These are phyloP conservation scores for Glyptemys insculpta DNA, from an alignment of 2,797 vertebrate species.

Conservation along the genomic window DNA sequence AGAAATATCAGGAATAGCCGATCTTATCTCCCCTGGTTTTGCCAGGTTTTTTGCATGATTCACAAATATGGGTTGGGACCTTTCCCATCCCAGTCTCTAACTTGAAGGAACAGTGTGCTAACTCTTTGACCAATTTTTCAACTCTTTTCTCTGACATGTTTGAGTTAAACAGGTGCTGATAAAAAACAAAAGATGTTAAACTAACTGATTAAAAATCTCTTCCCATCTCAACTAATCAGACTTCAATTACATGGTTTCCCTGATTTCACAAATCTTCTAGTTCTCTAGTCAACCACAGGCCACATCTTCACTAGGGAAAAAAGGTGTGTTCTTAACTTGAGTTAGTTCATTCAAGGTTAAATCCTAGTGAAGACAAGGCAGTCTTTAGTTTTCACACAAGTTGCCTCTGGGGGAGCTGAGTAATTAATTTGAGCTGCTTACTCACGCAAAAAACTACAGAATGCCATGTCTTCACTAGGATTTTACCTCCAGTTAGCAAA, in stretches of 20 bases:
- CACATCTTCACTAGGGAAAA: background rate
- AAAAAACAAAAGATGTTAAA: background rate
- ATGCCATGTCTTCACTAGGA: background rate
- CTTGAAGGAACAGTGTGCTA: background rate
- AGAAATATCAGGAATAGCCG: background rate
- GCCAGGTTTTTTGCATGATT: background rate
- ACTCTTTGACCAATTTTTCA: background rate
- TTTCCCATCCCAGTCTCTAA: background rate
- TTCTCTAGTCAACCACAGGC: background rate
- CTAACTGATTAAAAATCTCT: background rate
- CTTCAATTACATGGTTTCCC: background rate
- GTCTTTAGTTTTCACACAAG: background rate
- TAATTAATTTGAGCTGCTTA: background rate
- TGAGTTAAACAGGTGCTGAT: background rate
- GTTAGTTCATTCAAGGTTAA: background rate
- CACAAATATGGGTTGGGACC: background rate
- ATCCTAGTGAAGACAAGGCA: background rate
- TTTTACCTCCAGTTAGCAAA: background rate
- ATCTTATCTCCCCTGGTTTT: background rate
- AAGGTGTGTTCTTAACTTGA: background rate
- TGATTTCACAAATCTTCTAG: background rate
- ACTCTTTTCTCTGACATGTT: background rate
- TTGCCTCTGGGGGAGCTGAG: background rate
- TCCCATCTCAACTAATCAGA: background rate
- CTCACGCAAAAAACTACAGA: background rate